A percentile compares a stretch with the other conserved stretches of the same genome.
phyloP scores from a whole-genome alignment of 2,888 invertebrate genomes.

The Lydus trimaculatus region DNA sequence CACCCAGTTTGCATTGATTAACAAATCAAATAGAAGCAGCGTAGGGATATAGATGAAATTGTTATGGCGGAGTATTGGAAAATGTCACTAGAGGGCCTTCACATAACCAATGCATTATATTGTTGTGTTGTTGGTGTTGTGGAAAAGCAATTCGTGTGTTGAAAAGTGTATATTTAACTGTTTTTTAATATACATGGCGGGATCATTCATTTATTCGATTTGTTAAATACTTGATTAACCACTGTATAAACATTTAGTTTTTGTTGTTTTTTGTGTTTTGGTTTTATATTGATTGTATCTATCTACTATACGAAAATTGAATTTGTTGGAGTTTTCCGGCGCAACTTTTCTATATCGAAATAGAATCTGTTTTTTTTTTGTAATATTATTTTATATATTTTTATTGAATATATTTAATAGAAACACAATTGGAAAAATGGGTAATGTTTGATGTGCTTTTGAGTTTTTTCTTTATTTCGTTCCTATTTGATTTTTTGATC shows the following conservation, averaged over 20 bases:
- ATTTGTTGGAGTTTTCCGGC: not conserved
- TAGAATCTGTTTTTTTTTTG: not conserved
- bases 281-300: slow-evolving; percentile 33
- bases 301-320: slow-evolving; percentile 17
- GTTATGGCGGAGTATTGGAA: slow-evolving; percentile 48
- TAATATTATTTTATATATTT: not conserved
- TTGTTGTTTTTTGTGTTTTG: slow-evolving; percentile 28
- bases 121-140: not conserved
- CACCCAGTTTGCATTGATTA: not conserved
- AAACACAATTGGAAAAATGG: slow-evolving; percentile 34
- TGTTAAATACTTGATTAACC: slow-evolving; percentile 45
- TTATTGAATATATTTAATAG: not conserved
- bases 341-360: not conserved
- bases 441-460: slow-evolving; percentile 45
- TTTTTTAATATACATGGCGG: slow-evolving; percentile 48
- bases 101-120: slow-evolving; percentile 36
- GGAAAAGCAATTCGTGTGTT: not conserved
- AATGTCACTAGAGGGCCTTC: slow-evolving; percentile 52
- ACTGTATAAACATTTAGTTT: slow-evolving; percentile 40
- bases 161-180: slow-evolving; percentile 40
- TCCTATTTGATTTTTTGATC: not conserved
- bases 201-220: slow-evolving; percentile 41
- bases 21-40: slow-evolving; percentile 21
- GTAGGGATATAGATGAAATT: slow-evolving; percentile 38
- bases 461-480: slow-evolving; percentile 16